Evolutionary conservation across 2,797 vertebrate genomes (phyloP).

Genomic region (Myotis vivesi): DNA sequence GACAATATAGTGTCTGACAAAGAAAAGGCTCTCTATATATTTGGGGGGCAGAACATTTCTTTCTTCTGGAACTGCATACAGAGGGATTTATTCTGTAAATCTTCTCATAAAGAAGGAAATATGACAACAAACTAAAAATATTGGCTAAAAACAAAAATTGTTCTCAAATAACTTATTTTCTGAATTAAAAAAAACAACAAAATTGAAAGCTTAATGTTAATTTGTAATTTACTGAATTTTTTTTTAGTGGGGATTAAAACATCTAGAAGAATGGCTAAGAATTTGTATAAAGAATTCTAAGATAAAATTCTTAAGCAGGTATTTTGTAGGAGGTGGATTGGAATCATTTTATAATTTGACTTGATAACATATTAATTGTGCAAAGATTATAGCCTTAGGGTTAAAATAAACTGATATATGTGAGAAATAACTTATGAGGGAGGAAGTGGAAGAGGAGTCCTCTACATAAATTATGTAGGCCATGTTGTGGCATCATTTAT

Average conservation of each 20-base stretch:
- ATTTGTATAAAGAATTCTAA: neutral
- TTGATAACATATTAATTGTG: neutral
- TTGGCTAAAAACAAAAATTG: neutral
- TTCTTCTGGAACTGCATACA: neutral
- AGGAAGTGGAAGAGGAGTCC: neutral
- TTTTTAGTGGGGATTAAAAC: neutral
- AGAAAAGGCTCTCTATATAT: neutral
- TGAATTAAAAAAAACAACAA: neutral
- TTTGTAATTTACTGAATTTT: neutral
- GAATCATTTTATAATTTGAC: neutral
- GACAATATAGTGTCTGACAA: conserved; percentile 12
- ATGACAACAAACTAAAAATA: neutral
- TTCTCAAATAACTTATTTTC: neutral
- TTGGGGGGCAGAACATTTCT: neutral
- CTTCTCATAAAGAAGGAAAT: neutral
- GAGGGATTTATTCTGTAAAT: neutral
- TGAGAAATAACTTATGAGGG: neutral
- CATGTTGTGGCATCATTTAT: neutral
- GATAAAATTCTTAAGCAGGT: neutral
- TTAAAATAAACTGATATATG: neutral
- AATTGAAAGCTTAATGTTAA: neutral
- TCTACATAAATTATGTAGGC: neutral
- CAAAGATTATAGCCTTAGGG: neutral
- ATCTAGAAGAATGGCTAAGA: neutral
- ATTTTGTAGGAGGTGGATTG: neutral